A percentile compares a stretch with the other conserved stretches of the same genome.
Conservation (phyloP, 2,113 vertebrate genomes). For the Motacilla tschutschensis region DNA sequence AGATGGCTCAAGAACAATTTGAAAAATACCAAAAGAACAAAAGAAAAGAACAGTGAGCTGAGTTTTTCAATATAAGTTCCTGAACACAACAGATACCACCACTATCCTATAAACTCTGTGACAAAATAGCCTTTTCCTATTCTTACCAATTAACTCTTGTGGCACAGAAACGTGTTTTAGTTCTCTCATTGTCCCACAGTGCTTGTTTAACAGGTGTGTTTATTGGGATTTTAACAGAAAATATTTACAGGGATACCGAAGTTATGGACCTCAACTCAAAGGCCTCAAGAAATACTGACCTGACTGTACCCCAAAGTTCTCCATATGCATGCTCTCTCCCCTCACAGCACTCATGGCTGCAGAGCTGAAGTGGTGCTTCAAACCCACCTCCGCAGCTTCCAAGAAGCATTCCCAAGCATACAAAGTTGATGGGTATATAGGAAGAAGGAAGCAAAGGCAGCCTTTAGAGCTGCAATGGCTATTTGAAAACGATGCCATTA, state of each 20-base stretch:
- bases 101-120: not conserved
- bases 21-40: not conserved
- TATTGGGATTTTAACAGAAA: not conserved
- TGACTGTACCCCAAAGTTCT: not conserved
- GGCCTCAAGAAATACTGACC: not conserved
- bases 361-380: not conserved
- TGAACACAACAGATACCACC: not conserved
- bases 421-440: not conserved
- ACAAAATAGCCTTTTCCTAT: not conserved
- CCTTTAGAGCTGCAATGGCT: not conserved
- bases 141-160: not conserved
- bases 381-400: not conserved
- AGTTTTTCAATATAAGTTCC: not conserved
- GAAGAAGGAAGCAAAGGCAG: not conserved
- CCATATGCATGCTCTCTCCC: not conserved
- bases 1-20: not conserved
- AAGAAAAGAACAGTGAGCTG: not conserved
- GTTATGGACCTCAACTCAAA: not conserved
- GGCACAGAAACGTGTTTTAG: not conserved
- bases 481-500: not conserved
- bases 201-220: not conserved
- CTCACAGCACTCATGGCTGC: not conserved
- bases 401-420: not conserved
- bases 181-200: not conserved
- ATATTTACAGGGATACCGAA: not conserved